Evolutionary conservation across 2,113 vertebrate species (phyloP).

Genomic region (Pterocles orientalis): DNA sequence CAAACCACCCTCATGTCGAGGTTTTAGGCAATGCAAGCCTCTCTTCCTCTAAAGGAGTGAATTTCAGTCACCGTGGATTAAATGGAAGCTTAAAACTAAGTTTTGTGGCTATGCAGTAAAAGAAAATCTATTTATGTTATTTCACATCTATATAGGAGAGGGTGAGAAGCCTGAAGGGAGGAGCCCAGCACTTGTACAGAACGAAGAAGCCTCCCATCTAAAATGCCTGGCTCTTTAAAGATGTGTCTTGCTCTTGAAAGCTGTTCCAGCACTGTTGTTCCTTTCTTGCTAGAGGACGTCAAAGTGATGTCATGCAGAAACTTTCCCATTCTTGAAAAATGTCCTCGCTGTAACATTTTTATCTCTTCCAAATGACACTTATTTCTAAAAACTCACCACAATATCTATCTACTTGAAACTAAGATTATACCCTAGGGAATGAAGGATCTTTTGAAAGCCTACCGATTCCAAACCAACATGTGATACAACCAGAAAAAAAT

Average conservation of each 20-base stretch:
- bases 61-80: slow-evolving; percentile 13
- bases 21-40: neutral
- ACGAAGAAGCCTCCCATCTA: neutral
- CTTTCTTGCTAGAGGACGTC: neutral
- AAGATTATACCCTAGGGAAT: slow-evolving; percentile 9
- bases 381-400: slow-evolving; percentile 11
- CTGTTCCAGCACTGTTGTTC: neutral
- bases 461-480: neutral
- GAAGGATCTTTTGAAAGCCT: slow-evolving; percentile 1
- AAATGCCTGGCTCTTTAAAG: neutral
- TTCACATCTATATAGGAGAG: neutral
- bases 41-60: neutral
- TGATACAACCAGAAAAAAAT: neutral
- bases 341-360: neutral
- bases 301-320: neutral
- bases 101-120: neutral
- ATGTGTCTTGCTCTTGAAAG: neutral
- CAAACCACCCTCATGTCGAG: neutral
- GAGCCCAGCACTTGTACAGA: neutral
- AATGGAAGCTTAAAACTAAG: neutral
- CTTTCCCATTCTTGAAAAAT: neutral
- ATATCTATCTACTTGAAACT: slow-evolving; percentile 25
- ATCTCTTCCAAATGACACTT: neutral
- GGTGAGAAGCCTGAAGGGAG: neutral
- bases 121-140: neutral